Evolutionary conservation across 2,797 vertebrate species (phyloP).

Genomic region (Otolemur crassicaudatus): DNA sequence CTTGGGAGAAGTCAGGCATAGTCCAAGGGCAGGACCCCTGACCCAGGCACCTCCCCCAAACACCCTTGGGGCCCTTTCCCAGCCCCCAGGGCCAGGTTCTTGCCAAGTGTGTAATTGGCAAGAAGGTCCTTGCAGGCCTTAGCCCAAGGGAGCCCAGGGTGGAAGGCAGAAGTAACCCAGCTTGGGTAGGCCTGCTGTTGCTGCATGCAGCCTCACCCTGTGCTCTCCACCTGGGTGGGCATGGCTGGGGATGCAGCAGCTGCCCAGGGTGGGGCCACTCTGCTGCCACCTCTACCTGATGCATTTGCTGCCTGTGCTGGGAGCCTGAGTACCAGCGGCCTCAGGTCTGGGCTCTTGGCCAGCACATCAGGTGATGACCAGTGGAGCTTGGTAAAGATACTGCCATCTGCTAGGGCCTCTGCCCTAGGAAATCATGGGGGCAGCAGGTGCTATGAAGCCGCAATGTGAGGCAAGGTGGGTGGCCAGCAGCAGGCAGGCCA

Average conservation of each 20-base stretch:
- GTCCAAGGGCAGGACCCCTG: neutral
- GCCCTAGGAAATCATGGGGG: neutral
- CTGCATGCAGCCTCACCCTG: neutral
- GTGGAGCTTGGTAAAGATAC: accelerated
- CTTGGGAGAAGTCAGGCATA: neutral
- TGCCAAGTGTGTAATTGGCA: neutral
- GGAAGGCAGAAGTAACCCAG: neutral
- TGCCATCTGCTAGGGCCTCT: neutral
- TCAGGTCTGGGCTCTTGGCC: neutral
- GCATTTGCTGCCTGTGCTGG: too few relatives aligned
- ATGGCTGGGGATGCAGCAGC: accelerated
- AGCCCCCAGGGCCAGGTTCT: neutral
- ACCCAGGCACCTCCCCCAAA: accelerated
- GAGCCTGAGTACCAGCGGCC: accelerated
- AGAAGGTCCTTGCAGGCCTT: neutral
- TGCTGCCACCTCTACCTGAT: too few relatives aligned
- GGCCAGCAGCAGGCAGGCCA: neutral
- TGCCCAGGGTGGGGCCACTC: neutral
- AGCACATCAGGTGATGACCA: too few relatives aligned
- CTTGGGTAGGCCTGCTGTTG: neutral
- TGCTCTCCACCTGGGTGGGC: neutral
- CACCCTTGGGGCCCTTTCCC: neutral
- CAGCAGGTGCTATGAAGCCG: neutral
- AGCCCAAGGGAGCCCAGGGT: neutral
- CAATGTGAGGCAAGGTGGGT: accelerated